Evolutionary conservation across 2,888 invertebrate genomes (phyloP).

Genomic region (Drosophila incognita): DNA sequence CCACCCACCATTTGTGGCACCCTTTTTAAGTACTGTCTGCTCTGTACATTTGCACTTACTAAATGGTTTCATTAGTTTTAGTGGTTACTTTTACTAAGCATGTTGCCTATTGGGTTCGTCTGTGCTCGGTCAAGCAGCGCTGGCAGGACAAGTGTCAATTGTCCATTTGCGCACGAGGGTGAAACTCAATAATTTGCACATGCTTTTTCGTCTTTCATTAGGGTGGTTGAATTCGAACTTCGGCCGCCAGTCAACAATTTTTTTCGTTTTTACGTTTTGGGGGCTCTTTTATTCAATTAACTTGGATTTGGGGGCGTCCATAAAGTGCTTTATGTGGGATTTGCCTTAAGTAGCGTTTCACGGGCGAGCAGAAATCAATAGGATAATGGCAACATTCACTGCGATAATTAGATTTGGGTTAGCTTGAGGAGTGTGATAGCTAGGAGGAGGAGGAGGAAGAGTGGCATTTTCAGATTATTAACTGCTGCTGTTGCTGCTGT

Average conservation of each 20-base stretch:
- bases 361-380: constrained; percentile 48
- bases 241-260: neutral
- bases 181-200: constrained; percentile 61
- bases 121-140: constrained; percentile 51
- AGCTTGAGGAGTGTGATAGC: constrained; percentile 3
- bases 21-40: constrained; percentile 25
- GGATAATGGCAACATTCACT: constrained; percentile 39
- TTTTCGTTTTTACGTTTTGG: neutral
- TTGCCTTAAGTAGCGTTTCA: constrained; percentile 38
- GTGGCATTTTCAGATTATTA: constrained; percentile 33
- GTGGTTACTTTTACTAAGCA: constrained; percentile 66
- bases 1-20: constrained; percentile 34
- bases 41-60: constrained; percentile 59
- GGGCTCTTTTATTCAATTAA: constrained; percentile 65
- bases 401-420: constrained; percentile 61
- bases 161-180: constrained; percentile 56
- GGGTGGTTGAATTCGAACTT: constrained; percentile 20
- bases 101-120: constrained; percentile 6
- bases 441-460: neutral
- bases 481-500: constrained; percentile 35
- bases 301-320: constrained; percentile 51
- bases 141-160: constrained; percentile 72
- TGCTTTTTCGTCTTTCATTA: constrained; percentile 19
- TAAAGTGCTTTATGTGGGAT: constrained; percentile 43
- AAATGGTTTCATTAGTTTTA: constrained; percentile 78